Conservation (phyloP, 2,113 vertebrate species). For the Zosterops japonicus region DNA sequence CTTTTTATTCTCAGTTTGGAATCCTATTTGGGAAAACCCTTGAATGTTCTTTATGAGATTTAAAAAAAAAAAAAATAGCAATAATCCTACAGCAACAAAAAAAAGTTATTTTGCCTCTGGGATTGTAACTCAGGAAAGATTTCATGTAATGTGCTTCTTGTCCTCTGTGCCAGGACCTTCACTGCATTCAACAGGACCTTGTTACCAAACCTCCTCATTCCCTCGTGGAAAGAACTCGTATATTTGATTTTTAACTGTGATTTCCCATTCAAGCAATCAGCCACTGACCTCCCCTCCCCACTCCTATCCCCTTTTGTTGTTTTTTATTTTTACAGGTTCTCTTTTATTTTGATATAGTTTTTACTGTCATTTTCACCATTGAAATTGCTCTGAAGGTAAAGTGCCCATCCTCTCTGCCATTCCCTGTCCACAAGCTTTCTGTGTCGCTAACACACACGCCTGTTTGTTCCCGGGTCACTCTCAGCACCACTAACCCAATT, state of each 20-base stretch:
- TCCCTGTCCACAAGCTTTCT: not conserved
- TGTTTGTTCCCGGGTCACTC: constrained; percentile 59
- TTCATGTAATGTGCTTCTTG: not conserved
- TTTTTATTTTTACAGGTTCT: constrained; percentile 75
- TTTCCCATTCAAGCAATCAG: constrained; percentile 21
- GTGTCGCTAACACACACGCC: constrained; percentile 71
- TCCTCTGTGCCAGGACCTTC: constrained; percentile 19
- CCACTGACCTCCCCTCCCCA: constrained; percentile 37
- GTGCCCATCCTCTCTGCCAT: constrained; percentile 40
- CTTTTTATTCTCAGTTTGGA: not conserved
- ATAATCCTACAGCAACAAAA: not conserved
- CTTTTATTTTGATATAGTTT: constrained; percentile 87
- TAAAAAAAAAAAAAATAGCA: not conserved
- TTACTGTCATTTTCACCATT: constrained; percentile 87
- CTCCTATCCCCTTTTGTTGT: constrained; percentile 73
- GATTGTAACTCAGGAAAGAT: constrained; percentile 20
- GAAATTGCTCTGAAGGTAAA: constrained; percentile 87
- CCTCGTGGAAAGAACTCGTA: not conserved
- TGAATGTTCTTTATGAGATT: not conserved
- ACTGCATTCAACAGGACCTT: constrained; percentile 4
- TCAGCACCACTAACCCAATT: constrained; percentile 73
- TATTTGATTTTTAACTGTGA: constrained; percentile 45
- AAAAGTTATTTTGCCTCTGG: not conserved
- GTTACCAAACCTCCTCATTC: not conserved
- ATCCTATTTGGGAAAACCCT: not conserved